Evolutionary conservation across 2,797 vertebrate species (phyloP), one percentile per base, ranked within the genome.

Genomic region (Galago senegalensis): DNA sequence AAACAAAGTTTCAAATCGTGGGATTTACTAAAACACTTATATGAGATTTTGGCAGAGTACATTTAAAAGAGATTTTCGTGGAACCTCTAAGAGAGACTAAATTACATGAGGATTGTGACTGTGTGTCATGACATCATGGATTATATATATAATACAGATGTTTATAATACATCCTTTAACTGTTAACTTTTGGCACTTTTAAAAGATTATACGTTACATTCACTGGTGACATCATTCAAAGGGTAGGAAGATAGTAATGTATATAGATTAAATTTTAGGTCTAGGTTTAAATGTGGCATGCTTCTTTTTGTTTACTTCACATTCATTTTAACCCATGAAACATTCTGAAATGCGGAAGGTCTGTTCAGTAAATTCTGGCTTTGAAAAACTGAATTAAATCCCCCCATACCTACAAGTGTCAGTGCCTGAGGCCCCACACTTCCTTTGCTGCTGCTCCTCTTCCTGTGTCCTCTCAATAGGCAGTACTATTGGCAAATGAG

Each of bases 1-100:
- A 87, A 79, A 92, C 23, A 9, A 77, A 65, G 34, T 92, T 94
- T 94, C 58, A 93, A 40, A 95, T 61, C 29, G 92, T 67, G 11
- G 27, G 37, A n/a, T 84, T 95, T 95, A 72, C 49, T 88, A 40
- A 86, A 86, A 77, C n/a, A 87, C 18, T 91, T 89, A 11, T 31
- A 46, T 80, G 92, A 53, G 29, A 80, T 83, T 94, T 85, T 83
- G 85, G 40, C 46, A 63, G 49, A 90, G 89, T 84, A 92, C 37
- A 79, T 85, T 93, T 97, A 76, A 94, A 81, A 60, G 20, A 34
- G 37, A 23, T 56, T 85, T 60, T 3, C 3, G 14, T 9, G 13
- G 49, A n/a, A 4, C 17, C 21, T 53, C 49, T 85, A 70, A 89
- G 61, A 63, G 40, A 83, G 43, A 20, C 10, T 72, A 61, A 60